phyloP scores from a whole-genome alignment of 1,140 invertebrate species.

The Neuroterus valhalla region DNA sequence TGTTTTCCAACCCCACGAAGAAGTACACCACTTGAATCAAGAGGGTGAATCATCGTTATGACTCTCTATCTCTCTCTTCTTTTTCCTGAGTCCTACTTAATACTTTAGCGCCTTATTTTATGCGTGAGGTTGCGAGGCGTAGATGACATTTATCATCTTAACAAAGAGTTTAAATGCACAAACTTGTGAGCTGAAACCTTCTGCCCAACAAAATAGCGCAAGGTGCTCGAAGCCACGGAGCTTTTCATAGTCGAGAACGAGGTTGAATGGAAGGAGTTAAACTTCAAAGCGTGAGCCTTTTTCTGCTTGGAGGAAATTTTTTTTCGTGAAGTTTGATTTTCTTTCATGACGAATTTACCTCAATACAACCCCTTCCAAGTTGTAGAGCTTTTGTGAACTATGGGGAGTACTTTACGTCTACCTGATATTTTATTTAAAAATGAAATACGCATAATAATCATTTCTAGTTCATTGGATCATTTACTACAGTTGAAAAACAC shows the following conservation, averaged over 20 bases:
- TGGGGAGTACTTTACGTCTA: too few relatives aligned
- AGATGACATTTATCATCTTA: slow-evolving; percentile 60
- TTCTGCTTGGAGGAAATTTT: too few relatives aligned
- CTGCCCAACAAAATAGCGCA: neutral
- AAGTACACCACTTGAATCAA: slow-evolving; percentile 38
- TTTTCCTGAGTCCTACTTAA: slow-evolving; percentile 61
- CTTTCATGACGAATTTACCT: too few relatives aligned
- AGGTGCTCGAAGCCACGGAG: slow-evolving; percentile 42
- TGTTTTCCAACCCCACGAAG: slow-evolving; percentile 26
- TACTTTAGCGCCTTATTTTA: slow-evolving; percentile 53
- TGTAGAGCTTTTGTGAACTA: too few relatives aligned
- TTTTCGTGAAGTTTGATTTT: too few relatives aligned
- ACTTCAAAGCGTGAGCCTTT: too few relatives aligned
- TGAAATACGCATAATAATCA: neutral
- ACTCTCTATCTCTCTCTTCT: slow-evolving; percentile 45
- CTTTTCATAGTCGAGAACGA: slow-evolving; percentile 30
- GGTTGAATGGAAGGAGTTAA: neutral
- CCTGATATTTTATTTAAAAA: neutral
- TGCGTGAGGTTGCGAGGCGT: slow-evolving; percentile 55
- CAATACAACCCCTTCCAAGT: too few relatives aligned
- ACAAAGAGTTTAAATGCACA: slow-evolving; percentile 49
- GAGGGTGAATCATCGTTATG: slow-evolving; percentile 66
- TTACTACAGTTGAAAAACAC: too few relatives aligned
- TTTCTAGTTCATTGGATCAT: too few relatives aligned
- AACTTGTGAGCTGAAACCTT: slow-evolving; percentile 38